Conservation (phyloP, 1,140 invertebrate genomes). For the Nymphalis io region DNA sequence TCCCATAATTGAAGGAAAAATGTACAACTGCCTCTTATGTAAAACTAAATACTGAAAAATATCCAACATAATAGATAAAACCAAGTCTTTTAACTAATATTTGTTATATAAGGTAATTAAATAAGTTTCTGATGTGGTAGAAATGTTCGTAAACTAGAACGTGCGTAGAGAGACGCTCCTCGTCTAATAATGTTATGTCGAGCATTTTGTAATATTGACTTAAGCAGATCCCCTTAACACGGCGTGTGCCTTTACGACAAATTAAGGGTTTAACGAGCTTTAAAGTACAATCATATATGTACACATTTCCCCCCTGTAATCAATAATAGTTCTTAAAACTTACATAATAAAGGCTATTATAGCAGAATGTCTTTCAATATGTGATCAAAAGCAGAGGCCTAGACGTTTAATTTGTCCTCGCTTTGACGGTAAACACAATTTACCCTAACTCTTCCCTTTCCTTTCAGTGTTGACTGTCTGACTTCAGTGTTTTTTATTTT, state of each 20-base stretch:
- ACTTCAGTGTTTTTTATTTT: constrained; percentile 16
- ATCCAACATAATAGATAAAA: neutral
- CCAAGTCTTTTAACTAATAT: neutral
- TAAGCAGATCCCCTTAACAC: constrained; percentile 16
- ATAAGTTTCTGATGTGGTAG: neutral
- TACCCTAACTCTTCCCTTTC: constrained; percentile 16
- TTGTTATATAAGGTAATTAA: neutral
- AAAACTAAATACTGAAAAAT: too few species aligned
- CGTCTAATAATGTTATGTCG: neutral
- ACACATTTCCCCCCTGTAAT: neutral
- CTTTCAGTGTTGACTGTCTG: constrained; percentile 18
- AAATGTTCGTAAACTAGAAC: neutral
- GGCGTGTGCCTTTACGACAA: constrained; percentile 22
- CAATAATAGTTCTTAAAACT: constrained; percentile 8
- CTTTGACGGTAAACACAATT: constrained; percentile 38
- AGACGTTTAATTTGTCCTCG: constrained; percentile 38
- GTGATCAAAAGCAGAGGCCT: constrained; percentile 24
- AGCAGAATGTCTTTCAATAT: neutral
- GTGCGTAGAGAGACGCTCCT: neutral
- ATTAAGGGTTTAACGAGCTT: constrained; percentile 21
- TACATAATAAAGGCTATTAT: neutral
- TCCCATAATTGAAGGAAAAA: too few species aligned
- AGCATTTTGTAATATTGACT: constrained; percentile 3
- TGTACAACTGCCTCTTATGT: too few species aligned
- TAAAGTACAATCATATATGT: constrained; percentile 9